Evolutionary conservation across 2,113 vertebrate genomes (phyloP).

Genomic region (Poeciliopsis retropinna): DNA sequence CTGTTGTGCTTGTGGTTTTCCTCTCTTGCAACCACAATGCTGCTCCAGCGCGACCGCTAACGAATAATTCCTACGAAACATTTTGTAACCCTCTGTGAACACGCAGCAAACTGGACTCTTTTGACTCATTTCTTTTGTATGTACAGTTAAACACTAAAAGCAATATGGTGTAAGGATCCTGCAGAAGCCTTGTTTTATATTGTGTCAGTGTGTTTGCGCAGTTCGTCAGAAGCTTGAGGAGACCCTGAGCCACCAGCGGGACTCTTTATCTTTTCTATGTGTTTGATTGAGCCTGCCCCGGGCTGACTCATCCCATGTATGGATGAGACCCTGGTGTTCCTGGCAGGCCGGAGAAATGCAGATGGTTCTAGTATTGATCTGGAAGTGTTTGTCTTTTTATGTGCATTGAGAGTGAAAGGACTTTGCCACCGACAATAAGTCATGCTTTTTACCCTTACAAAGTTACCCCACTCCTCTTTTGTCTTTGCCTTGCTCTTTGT

Average conservation of each 20-base stretch:
- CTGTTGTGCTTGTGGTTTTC: constrained; percentile 46
- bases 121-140: constrained; percentile 63
- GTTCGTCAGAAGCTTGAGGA: constrained; percentile 40
- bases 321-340: constrained; percentile 51
- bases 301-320: constrained; percentile 20
- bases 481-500: constrained; percentile 38
- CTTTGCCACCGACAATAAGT: constrained; percentile 46
- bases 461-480: constrained; percentile 26
- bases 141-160: constrained; percentile 67
- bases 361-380: constrained; percentile 11
- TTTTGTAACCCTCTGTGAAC: constrained; percentile 69
- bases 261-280: constrained; percentile 14
- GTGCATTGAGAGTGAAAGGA: constrained; percentile 45
- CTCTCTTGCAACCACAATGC: constrained; percentile 47
- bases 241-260: neutral
- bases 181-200: constrained; percentile 73
- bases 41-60: constrained; percentile 51
- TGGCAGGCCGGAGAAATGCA: constrained; percentile 14
- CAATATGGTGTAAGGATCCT: constrained; percentile 73
- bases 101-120: constrained; percentile 48
- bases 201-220: constrained; percentile 46
- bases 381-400: constrained; percentile 44
- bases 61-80: constrained; percentile 48
- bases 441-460: constrained; percentile 50
- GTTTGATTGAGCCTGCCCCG: constrained; percentile 23